Base-by-base conservation (phyloP, 2,113 vertebrate genomes). In the Oncorhynchus masou region DNA sequence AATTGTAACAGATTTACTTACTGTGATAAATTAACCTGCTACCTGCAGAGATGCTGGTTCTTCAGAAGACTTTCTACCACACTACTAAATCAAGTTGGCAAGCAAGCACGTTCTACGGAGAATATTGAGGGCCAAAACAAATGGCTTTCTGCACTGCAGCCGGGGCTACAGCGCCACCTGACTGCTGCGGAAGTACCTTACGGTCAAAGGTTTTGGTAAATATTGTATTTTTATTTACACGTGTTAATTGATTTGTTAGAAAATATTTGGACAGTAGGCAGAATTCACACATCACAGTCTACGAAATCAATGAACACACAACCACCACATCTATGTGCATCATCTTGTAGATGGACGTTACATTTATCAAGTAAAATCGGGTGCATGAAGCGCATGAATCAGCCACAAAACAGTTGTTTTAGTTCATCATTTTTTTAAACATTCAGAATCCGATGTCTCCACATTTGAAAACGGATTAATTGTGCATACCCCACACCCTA, bases 41-140 rank as follows among this genome's bases (percentile, higher is more conserved):
- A 29, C 15, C 65, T 68, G 15, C 20, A 68, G 31, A 68, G 19
- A 34, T 39, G 7, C 4, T 31, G 65, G 16, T 27, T 45, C 6
- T 15, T 5, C 29, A 31, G 16, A 68, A 8, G 66, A 34, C 12
- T 68, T 39, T 34, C 16, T 9, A 34, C 65, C 15, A 27, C 5
- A 24, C 20, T 62, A 31, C 71, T 24, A 8, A 34, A 34, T 68
- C 85, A 91, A 89, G 89, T 87, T 91, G 89, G 34, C 25, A 49
- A 59, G 74, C 51, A 20, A 71, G 70, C 24, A 59, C 88, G 87
- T 89, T 89, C 79, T 93, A 93, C 87, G 87, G 90, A 73, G 6
- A 24, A 0, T 45, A 6, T 3, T 22, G 71, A 85, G 78, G 85
- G 15, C 54, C 89, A 90, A 87, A 75, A 68, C 29, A 68, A 19